Evolutionary conservation across 2,888 invertebrate genomes (phyloP).

Genomic region (Orthosia gothica): DNA sequence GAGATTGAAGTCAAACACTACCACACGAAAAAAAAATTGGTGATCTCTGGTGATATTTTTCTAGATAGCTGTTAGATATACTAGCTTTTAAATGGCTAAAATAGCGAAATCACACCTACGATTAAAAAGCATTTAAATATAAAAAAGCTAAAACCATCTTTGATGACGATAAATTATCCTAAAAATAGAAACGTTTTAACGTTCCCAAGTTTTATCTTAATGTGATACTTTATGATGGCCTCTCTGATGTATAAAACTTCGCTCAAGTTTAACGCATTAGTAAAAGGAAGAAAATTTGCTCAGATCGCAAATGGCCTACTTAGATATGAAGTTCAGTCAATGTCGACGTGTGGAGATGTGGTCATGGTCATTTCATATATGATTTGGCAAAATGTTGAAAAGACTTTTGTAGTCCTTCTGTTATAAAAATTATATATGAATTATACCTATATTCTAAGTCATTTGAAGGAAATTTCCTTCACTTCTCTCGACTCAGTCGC

Average conservation of each 20-base stretch:
- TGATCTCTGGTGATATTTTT: too few species aligned
- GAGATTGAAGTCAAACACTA: too few species aligned
- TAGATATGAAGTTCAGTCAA: slow-evolving; percentile 50
- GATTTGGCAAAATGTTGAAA: slow-evolving; percentile 2
- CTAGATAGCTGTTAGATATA: too few species aligned
- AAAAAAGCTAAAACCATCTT: not conserved
- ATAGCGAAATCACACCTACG: not conserved
- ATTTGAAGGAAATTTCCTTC: too few species aligned
- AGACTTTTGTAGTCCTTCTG: not conserved
- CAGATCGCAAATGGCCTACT: slow-evolving; percentile 53
- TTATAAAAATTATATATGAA: not conserved
- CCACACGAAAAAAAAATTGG: too few species aligned
- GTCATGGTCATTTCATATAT: slow-evolving; percentile 11
- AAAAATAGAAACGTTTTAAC: slow-evolving; percentile 6
- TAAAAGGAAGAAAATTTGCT: slow-evolving; percentile 31
- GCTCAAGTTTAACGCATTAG: slow-evolving; percentile 37
- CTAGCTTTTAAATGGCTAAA: too few species aligned
- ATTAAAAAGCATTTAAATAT: not conserved
- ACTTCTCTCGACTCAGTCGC: not conserved
- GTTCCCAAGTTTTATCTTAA: slow-evolving; percentile 32
- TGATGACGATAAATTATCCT: not conserved
- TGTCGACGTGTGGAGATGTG: slow-evolving; percentile 15
- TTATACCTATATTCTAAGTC: not conserved
- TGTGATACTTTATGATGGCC: slow-evolving; percentile 37
- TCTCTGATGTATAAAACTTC: slow-evolving; percentile 47